Evolutionary conservation across 1,140 invertebrate species (phyloP).

Genomic region (Palaemon carinicauda): DNA sequence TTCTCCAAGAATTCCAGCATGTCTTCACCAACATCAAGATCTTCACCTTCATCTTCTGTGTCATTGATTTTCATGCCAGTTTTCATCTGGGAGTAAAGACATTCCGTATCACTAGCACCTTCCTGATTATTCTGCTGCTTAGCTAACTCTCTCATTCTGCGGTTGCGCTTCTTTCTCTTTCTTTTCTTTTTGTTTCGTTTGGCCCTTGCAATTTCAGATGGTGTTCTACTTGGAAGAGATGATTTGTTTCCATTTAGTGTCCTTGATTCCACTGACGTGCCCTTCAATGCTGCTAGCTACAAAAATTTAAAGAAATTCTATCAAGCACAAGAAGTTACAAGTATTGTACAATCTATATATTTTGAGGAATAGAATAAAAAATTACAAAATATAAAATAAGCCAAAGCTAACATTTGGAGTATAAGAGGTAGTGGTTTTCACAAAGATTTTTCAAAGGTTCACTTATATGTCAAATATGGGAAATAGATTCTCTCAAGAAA

Average conservation of each 20-base stretch:
- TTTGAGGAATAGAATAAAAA: too few species aligned
- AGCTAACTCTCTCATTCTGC: not conserved
- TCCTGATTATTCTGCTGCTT: not conserved
- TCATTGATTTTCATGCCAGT: not conserved
- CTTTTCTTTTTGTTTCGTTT: not conserved
- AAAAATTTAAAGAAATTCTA: too few species aligned
- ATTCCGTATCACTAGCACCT: not conserved
- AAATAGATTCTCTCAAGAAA: too few species aligned
- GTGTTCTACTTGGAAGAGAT: not conserved
- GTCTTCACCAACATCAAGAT: not conserved
- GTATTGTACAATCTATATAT: too few species aligned
- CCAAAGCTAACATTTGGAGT: too few species aligned
- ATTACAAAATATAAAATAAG: too few species aligned
- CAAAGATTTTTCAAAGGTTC: too few species aligned
- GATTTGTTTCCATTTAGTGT: not conserved
- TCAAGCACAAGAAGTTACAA: too few species aligned
- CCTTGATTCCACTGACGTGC: too few species aligned
- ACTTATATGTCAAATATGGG: too few species aligned
- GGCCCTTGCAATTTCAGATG: not conserved
- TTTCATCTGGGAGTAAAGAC: not conserved
- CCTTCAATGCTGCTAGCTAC: too few species aligned
- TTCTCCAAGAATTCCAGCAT: not conserved
- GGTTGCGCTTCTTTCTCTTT: not conserved
- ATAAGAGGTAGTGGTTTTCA: too few species aligned
- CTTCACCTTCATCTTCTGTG: not conserved